Conservation (phyloP, 2,888 invertebrate species). For the Ormyrus rosae region DNA sequence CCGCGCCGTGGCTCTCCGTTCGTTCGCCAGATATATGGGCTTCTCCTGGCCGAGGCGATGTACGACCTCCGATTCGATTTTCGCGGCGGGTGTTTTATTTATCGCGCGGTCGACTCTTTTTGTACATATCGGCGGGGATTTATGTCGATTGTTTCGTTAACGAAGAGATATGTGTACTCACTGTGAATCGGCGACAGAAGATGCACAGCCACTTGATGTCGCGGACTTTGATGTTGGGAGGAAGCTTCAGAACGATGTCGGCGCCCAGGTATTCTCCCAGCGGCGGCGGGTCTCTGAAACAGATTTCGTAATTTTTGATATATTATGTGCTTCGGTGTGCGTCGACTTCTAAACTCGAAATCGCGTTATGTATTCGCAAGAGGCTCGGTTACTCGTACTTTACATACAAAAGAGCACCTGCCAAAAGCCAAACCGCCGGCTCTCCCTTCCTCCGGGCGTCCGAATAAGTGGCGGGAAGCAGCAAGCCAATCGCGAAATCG, state of each 20-base stretch:
- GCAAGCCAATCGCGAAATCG: constrained; percentile 25
- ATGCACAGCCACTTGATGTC: constrained; percentile 95
- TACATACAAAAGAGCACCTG: no score
- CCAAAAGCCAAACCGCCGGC: no score
- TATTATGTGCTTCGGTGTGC: no score
- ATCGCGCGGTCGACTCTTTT: no score
- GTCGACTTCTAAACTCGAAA: no score
- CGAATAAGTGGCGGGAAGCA: not conserved
- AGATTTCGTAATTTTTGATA: not conserved
- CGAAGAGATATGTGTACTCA: constrained; percentile 76
- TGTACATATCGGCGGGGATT: no score
- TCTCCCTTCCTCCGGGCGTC: no score
- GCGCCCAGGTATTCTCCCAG: constrained; percentile 85
- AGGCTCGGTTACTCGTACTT: no score
- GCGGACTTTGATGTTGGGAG: constrained; percentile 88
- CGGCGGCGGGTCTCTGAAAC: constrained; percentile 80
- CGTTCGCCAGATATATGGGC: no score
- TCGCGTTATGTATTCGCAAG: no score
- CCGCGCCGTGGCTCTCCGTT: constrained; percentile 33
- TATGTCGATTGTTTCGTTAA: not conserved
- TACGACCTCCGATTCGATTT: not conserved
- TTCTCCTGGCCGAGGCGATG: no score
- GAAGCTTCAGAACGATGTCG: constrained; percentile 89
- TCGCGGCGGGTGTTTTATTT: not conserved
- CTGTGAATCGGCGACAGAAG: constrained; percentile 94